A percentile compares a stretch with the other conserved stretches of the same genome.
Evolutionary conservation across 2,797 vertebrate genomes (phyloP).

Genomic region (Argya squamiceps): DNA sequence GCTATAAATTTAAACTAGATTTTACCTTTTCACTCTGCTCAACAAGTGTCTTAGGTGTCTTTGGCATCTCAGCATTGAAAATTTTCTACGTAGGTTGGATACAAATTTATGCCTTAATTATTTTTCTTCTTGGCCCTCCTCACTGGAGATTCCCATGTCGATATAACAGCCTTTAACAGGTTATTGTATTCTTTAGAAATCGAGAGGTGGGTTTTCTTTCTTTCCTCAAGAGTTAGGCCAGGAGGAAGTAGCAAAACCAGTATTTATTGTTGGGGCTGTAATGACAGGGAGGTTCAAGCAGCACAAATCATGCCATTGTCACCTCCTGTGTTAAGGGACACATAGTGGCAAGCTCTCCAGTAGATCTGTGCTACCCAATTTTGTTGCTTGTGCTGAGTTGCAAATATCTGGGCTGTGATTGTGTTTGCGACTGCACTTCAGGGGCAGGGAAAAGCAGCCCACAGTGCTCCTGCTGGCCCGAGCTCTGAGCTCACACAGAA

Average conservation of each 20-base stretch:
- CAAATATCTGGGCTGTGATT: conserved; percentile 5
- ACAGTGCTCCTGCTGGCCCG: neutral
- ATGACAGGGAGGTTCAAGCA: neutral
- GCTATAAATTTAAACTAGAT: conserved; percentile 83
- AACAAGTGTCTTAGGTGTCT: conserved; percentile 81
- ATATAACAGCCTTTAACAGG: conserved; percentile 15
- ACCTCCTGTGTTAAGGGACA: neutral
- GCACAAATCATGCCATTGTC: neutral
- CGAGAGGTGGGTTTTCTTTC: neutral
- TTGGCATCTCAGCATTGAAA: conserved; percentile 64
- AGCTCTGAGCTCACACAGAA: neutral
- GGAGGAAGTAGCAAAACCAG: neutral
- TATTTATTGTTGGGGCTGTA: neutral
- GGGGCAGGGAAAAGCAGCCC: neutral
- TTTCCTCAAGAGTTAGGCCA: neutral
- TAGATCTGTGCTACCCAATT: neutral
- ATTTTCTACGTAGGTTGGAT: conserved; percentile 47
- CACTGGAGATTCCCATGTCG: conserved; percentile 6
- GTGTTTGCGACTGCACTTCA: neutral
- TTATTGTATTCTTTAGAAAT: neutral
- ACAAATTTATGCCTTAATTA: conserved; percentile 59
- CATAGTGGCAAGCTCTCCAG: neutral
- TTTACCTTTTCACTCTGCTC: conserved; percentile 81
- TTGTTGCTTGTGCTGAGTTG: neutral
- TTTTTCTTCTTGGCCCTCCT: conserved; percentile 53